Evolutionary conservation across 2,113 vertebrate genomes (phyloP), one percentile per base, ranked within the genome.

Genomic region (Salvelinus namaycush): DNA sequence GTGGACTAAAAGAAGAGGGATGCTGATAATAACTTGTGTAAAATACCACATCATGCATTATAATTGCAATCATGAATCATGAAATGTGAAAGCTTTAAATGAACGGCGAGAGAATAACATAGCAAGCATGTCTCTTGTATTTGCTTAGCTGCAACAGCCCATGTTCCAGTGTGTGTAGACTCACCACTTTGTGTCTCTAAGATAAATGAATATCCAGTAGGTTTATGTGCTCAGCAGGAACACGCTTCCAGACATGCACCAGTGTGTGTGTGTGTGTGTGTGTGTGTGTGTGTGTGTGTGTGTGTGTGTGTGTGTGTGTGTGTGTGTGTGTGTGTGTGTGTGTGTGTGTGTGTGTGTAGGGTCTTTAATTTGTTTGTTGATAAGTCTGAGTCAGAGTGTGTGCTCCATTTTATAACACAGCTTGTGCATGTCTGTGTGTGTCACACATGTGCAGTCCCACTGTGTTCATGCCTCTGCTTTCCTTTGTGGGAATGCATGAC

Each of bases 61-160:
- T 57, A 14, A 20, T 20, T 57, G 16, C 54, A 57, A 57, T 57
- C 20, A 57, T 14, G 54, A 57, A 57, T 57, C 18, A 57, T 14
- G 54, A 57, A 57, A 20, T 20, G 20, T 31, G 20, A 60, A 14
- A n/a, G 29, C 31, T 13, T 44, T 44, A 48, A 24, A 9, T 66
- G 31, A 22, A n/a, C 2, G 39, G 39, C 0, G 8, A 44, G 39
- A 11, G 39, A 44, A 44, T 44, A 44, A 44, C 39, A 44, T 31
- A 14, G 16, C 26, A 34, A 3, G 16, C 31, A 68, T 51, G 77
- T 66, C 54, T 29, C 48, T 59, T 79, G 54, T 57, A 60, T 80
- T 77, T 82, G 73, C 65, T 72, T 79, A 81, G 80, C 77, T 82
- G 83, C 51, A 73, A 72, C 66, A 34, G 8, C 8, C 39, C 60